These are phyloP conservation scores for Epinephelus lanceolatus DNA, from an alignment of 2,113 vertebrate species.

Conservation along the genomic window DNA sequence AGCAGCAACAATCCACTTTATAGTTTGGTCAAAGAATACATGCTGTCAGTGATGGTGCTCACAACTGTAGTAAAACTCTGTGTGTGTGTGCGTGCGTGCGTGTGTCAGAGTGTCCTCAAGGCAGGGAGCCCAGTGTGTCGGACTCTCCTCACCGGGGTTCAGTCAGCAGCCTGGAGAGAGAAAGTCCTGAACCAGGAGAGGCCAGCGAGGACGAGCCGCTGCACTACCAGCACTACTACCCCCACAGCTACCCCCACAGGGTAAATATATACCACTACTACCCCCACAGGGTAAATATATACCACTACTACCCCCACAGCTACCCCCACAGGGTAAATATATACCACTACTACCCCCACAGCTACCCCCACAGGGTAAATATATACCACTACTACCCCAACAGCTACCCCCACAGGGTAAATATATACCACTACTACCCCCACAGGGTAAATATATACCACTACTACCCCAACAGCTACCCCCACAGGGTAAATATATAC, in stretches of 20 bases:
- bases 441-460: background rate
- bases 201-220: conserved; percentile 75
- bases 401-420: background rate
- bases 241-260: conserved; percentile 66
- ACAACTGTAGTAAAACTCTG: too few species aligned
- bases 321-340: conserved; percentile 1
- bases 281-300: conserved; percentile 5
- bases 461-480: background rate
- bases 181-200: conserved; percentile 77
- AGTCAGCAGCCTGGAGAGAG: conserved; percentile 76
- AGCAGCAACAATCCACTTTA: too few species aligned
- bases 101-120: conserved; percentile 57
- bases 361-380: background rate
- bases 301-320: background rate
- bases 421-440: background rate
- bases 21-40: too few species aligned
- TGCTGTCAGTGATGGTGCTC: too few species aligned
- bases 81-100: conserved; percentile 37
- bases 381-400: background rate
- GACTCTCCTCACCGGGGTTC: conserved; percentile 71
- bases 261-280: conserved; percentile 44
- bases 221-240: conserved; percentile 59
- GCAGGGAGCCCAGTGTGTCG: conserved; percentile 47
- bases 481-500: background rate
- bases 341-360: background rate